Conservation (phyloP, 92 coral and sea anemone genomes). For the Phymanthus crucifer region DNA sequence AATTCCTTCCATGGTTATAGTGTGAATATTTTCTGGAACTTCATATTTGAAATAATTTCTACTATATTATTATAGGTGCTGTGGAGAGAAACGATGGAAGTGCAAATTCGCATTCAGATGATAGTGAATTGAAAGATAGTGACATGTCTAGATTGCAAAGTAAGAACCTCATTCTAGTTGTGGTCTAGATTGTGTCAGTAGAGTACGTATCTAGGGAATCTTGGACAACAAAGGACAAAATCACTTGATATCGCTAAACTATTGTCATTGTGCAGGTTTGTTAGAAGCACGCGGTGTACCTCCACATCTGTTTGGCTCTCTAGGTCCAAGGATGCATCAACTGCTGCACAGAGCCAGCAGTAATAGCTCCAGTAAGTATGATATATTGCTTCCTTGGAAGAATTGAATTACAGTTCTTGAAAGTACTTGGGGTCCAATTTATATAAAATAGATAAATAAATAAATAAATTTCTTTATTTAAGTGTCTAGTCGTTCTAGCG, state of each 20-base stretch:
- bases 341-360: slow-evolving; percentile 93
- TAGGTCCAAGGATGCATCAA: slow-evolving; percentile 99
- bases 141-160: slow-evolving; percentile 95
- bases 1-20: no score
- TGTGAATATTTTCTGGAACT: no score
- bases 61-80: slow-evolving; percentile 11
- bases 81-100: slow-evolving; percentile 18
- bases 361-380: slow-evolving; percentile 78
- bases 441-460: not conserved
- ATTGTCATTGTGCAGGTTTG: slow-evolving; percentile 52
- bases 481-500: no score
- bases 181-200: no score
- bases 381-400: not conserved
- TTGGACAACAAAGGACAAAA: not conserved
- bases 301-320: slow-evolving; percentile 93
- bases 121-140: slow-evolving; percentile 82
- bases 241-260: no score
- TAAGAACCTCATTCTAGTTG: slow-evolving; percentile 21
- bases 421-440: no score
- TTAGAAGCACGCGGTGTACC: slow-evolving; percentile 98
- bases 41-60: not conserved
- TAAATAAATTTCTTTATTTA: no score
- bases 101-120: slow-evolving; percentile 46
- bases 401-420: not conserved
- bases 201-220: not conserved